Evolutionary conservation across 2,797 vertebrate species (phyloP).

Genomic region (Xerus rutilus): DNA sequence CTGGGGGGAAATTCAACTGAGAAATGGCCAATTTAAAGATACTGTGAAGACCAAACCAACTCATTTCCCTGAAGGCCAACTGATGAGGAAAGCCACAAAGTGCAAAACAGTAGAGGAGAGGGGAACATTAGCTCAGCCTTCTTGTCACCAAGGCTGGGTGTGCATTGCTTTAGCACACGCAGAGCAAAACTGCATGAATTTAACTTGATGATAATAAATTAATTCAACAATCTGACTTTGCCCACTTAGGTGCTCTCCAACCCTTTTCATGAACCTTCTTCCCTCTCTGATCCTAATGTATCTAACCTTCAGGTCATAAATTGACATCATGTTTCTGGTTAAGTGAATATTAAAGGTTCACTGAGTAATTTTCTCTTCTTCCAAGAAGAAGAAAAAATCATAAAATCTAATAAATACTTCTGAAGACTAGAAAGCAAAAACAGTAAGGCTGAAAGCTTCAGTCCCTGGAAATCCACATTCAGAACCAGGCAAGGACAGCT

Average conservation of each 20-base stretch:
- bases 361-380: not conserved
- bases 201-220: not conserved
- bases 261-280: not conserved
- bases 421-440: not conserved
- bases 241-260: rapidly evolving
- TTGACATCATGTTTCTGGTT: not conserved
- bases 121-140: not conserved
- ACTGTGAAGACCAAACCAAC: slow-evolving; percentile 1
- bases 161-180: rapidly evolving
- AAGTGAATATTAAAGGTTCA: not conserved
- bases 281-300: too few species aligned
- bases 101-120: not conserved
- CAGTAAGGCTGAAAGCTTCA: not conserved
- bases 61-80: not conserved
- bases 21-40: slow-evolving; percentile 67
- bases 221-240: not conserved
- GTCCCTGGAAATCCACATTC: not conserved
- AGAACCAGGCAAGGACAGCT: not conserved
- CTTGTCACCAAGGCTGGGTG: not conserved
- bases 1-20: slow-evolving; percentile 48
- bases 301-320: not conserved
- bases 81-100: slow-evolving; percentile 20
- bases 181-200: not conserved
- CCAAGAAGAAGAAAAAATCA: not conserved
- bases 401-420: not conserved